Conservation (phyloP, 2,888 invertebrate species). For the Eubasilissa splendida region DNA sequence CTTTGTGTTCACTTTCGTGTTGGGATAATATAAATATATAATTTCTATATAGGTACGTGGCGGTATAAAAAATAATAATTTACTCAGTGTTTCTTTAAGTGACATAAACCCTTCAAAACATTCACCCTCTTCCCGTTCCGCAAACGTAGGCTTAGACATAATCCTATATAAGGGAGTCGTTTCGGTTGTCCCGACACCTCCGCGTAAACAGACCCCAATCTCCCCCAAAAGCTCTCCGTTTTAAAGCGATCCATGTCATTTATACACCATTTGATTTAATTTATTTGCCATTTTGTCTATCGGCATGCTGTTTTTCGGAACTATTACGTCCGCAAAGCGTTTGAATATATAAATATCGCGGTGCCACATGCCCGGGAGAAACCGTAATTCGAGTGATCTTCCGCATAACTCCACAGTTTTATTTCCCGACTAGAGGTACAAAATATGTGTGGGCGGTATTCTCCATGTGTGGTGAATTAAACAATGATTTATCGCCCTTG, state of each 20-base stretch:
- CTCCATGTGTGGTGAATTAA: too few species aligned
- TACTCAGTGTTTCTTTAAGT: too few species aligned
- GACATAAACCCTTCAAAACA: conserved; percentile 8
- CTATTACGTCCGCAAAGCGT: conserved; percentile 50
- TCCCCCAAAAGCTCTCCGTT: conserved; percentile 45
- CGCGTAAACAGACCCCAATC: conserved; percentile 39
- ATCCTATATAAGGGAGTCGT: conserved; percentile 30
- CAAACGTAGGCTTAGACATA: conserved; percentile 18
- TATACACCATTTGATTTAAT: conserved; percentile 57
- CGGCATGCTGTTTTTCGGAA: conserved; percentile 48
- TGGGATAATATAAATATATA: too few species aligned
- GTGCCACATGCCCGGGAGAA: too few species aligned
- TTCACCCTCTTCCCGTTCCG: conserved; percentile 13
- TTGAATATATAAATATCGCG: conserved; percentile 53
- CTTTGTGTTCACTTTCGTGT: too few species aligned
- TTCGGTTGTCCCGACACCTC: conserved; percentile 22
- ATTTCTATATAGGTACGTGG: too few species aligned
- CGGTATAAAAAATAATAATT: too few species aligned
- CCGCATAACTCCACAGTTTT: too few species aligned
- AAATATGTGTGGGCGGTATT: too few species aligned
- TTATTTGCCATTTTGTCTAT: conserved; percentile 52
- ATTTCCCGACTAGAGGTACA: too few species aligned
- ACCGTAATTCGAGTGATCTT: too few species aligned
- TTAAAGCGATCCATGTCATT: conserved; percentile 53
- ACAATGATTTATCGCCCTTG: too few species aligned